Evolutionary conservation across 2,888 invertebrate species (phyloP), one percentile per base, ranked within the genome.

Genomic region (Agonopterix arenella): DNA sequence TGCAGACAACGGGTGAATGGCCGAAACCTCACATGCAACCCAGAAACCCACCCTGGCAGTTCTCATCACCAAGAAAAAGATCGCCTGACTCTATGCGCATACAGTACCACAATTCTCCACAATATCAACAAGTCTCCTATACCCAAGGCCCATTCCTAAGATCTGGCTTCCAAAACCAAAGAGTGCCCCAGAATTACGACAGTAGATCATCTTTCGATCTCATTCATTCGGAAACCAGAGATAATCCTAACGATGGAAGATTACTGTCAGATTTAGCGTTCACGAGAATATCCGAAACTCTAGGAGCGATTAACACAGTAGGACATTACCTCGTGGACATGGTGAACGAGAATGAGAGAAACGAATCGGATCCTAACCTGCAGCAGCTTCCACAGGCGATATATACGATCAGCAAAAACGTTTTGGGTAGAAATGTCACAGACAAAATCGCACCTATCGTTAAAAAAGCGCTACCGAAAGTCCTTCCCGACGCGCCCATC

Each of bases 311-410:
- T 11, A 96, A 96, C 60, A 96, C 96, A 1, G 94, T 97, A 0
- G 96, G 96, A 0, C 93, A 94, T 70, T 95, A 95, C 70, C 90
- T 97, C 58, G 95, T 97, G 0, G 96, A 96, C 65, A 95, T 95
- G 90, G 96, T 90, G 1, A 89, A 80, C 47, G 89, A 89, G 37
- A 80, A 84, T 50, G 85, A 90, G 48, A 80, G 84, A 51, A 80
- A 84, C 52, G 83, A 82, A 58, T 71, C 82, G 4, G 82, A 86
- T 51, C 80, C 85, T 0, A 85, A 84, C 48, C 55, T 88, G 10
- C 75, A 84, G 53, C 80, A 80, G 50, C 67, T 95, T 36, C 94
- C 95, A 10, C 91, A 92, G 60, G 95, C 95, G 3, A 83, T 95
- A 45, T 94, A 95, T 70, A 95, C 95, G 0, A 91, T 96, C 52